A percentile compares a stretch with the other conserved stretches of the same genome.
These are phyloP conservation scores for Mastomys coucha DNA, from an alignment of 2,113 vertebrate species.

Conservation along the genomic window DNA sequence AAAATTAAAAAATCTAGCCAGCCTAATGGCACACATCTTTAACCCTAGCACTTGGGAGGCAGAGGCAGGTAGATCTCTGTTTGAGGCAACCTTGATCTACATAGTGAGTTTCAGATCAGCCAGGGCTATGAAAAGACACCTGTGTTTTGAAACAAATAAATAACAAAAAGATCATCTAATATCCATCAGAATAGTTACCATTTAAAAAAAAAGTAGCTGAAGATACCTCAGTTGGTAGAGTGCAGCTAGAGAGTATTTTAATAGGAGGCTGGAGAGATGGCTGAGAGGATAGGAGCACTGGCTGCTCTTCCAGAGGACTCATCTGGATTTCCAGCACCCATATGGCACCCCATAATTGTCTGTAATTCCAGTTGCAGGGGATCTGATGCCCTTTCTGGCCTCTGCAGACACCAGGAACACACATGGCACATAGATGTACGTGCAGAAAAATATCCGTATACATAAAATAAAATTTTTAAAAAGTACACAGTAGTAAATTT, in stretches of 20 bases:
- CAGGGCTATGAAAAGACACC: too few species aligned
- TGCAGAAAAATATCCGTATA: neutral
- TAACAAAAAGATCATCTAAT: neutral
- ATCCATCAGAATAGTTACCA: neutral
- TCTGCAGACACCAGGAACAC: neutral
- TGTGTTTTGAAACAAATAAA: neutral
- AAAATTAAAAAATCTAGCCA: neutral
- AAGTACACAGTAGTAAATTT: neutral
- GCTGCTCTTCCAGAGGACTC: neutral
- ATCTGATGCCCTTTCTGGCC: neutral
- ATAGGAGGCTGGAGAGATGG: neutral
- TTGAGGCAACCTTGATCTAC: too few species aligned
- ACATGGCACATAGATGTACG: neutral
- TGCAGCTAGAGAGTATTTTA: neutral
- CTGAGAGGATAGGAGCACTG: neutral
- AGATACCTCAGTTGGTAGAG: neutral
- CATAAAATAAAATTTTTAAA: neutral
- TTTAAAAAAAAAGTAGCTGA: neutral
- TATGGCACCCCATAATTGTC: neutral
- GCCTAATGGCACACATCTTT: too few species aligned
- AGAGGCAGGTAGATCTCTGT: too few species aligned
- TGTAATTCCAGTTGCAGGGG: neutral
- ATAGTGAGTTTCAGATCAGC: too few species aligned
- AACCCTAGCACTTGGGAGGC: too few species aligned
- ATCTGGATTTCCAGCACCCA: neutral